Base-by-base conservation (phyloP, 2,888 invertebrate species). In the Orgyia antiqua region DNA sequence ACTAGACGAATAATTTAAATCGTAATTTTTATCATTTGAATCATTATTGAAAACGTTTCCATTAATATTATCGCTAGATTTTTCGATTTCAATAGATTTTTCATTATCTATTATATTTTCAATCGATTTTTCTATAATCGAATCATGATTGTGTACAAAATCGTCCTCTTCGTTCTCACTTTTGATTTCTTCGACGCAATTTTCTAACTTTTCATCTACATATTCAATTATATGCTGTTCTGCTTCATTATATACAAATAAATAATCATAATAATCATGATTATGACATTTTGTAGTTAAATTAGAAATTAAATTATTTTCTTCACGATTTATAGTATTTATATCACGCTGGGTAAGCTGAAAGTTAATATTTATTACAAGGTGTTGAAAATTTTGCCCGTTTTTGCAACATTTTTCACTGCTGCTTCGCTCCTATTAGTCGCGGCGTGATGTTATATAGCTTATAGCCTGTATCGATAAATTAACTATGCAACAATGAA, bases 311-410 rank as follows among this genome's bases (percentile, higher is more conserved):
- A 77, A 35, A 2, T 50, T 39, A 25, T 67, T 64, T 2, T 57
- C 53, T 2, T 58, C 43, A 1, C 77, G 42, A 24, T 72, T 58
- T 11, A 80, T 69, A 0, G 53, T 38, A 42, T 58, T 60, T 18
- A 83, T 41, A 10, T 55, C 59, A 28, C 64, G 39, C 8, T 56
- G 3, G 18, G 76, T 67, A 10, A 80, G 35, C 82, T 82, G 67
- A 2, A 58, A 72, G n/a, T n/a, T n/a, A n/a, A n/a, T n/a, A n/a
- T n/a, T n/a, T n/a, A n/a, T n/a, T n/a, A n/a, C n/a, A n/a, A n/a
- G n/a, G n/a, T n/a, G n/a, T n/a, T n/a, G n/a, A n/a, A n/a, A n/a
- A n/a, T n/a, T n/a, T n/a, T n/a, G n/a, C n/a, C n/a, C n/a, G n/a
- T n/a, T n/a, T n/a, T n/a, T n/a, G n/a, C n/a, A n/a, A n/a, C n/a